Base-by-base conservation (phyloP, 2,113 vertebrate genomes). In the Aegithalos caudatus region DNA sequence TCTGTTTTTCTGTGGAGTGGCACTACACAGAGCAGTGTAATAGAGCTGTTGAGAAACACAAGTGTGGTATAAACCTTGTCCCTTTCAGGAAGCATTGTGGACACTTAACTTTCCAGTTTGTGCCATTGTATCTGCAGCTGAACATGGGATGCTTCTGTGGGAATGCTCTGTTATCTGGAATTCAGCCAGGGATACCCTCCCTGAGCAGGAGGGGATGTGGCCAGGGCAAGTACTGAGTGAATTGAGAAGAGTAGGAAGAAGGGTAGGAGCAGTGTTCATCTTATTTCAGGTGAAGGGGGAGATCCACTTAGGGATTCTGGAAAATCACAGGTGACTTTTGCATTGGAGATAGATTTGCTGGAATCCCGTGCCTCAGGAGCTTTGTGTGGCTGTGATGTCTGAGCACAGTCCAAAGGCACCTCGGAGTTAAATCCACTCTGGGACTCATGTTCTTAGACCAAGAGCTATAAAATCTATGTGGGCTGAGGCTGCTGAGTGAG, bases 241-340 rank as follows among this genome's bases (percentile, higher is more conserved):
- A 21, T 5, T 44, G 19, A 67, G 33, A 54, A 35, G 9, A 11
- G 12, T 27, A 44, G 11, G 16, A 3, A 37, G 31, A 50, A 23
- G n/a, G 74, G 33, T 57, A 58, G 29, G 65, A 61, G 33, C 44
- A 42, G 22, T 14, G 78, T 9, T 27, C 10, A 28, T 80, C 45
- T 71, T 91, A 91, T 91, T 97, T 90, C 72, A 83, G 50, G 31
- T 73, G 51, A 48, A 76, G 38, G 73, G 48, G 50, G 74, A 87
- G 65, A 54, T 61, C 31, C 50, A 65, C 38, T 51, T 12, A 72
- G 65, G 50, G 53, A 70, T 53, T 57, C 29, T 81, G 62, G 65
- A 83, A 91, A 94, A 95, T 72, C 61, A 62, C 86, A 95, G 82
- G 65, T 92, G 93, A 78, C 89, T 96, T 96, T 74, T 33, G 40